phyloP scores from a whole-genome alignment of 2,888 invertebrate species.

The Tribolium freemani region DNA sequence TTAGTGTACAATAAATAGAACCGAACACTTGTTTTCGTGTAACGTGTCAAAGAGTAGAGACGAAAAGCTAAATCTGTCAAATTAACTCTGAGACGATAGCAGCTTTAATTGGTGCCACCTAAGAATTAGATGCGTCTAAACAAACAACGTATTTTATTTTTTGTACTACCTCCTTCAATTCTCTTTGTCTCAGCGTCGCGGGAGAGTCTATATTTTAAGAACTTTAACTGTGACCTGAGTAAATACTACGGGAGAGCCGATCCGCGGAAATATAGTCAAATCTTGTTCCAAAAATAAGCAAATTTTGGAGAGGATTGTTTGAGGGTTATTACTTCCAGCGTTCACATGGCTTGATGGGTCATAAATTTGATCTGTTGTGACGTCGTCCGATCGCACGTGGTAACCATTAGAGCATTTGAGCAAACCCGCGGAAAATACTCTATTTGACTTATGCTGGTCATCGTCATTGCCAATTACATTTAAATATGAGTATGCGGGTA shows the following conservation, averaged over 20 bases:
- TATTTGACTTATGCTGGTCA: conserved; percentile 64
- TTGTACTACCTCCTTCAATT: conserved; percentile 60
- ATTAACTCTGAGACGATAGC: conserved; percentile 37
- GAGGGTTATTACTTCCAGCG: too few relatives aligned
- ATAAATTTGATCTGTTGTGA: conserved; percentile 31
- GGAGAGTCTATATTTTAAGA: conserved; percentile 61
- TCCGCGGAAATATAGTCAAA: conserved; percentile 33
- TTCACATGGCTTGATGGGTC: neutral
- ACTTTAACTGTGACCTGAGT: conserved; percentile 56
- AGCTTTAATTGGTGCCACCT: conserved; percentile 56
- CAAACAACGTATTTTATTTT: conserved; percentile 62
- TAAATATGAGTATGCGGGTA: conserved; percentile 62
- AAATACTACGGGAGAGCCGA: conserved; percentile 52
- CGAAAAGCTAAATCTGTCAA: conserved; percentile 53
- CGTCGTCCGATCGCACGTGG: conserved; percentile 54
- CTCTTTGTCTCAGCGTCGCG: conserved; percentile 62
- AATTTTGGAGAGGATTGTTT: neutral
- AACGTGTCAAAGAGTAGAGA: conserved; percentile 58
- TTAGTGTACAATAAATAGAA: conserved; percentile 55
- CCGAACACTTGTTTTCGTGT: conserved; percentile 56
- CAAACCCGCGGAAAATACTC: conserved; percentile 54
- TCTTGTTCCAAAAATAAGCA: conserved; percentile 18
- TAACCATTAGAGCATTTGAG: conserved; percentile 58
- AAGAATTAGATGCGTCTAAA: conserved; percentile 61
- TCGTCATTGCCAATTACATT: conserved; percentile 63